These are phyloP conservation scores for Lineus longissimus DNA, from an alignment of 1,140 invertebrate genomes.

Conservation along the genomic window DNA sequence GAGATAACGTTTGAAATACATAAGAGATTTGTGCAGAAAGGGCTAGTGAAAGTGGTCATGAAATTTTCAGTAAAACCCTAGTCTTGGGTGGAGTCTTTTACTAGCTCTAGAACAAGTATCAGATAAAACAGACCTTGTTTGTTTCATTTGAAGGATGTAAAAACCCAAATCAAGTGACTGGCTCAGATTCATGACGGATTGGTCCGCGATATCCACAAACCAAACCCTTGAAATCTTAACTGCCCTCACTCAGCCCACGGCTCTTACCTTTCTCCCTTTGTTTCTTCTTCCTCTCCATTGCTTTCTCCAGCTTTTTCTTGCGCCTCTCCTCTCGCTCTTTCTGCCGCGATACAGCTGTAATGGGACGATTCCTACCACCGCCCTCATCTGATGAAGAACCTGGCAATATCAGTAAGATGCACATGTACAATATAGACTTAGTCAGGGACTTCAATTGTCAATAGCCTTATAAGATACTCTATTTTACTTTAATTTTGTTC, in stretches of 20 bases:
- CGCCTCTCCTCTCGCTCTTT: constrained; percentile 49
- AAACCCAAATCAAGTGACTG: no score
- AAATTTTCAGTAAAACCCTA: not conserved
- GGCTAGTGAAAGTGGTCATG: not conserved
- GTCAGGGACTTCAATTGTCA: not conserved
- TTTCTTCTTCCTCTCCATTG: constrained; percentile 37
- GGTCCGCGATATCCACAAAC: no score
- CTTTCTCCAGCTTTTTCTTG: constrained; percentile 43
- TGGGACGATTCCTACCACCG: constrained; percentile 29
- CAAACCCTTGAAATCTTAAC: not conserved
- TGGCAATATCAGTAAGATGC: no score
- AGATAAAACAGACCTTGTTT: no score
- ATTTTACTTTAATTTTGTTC: no score
- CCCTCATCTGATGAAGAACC: constrained; percentile 24
- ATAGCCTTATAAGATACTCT: no score
- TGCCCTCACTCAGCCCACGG: not conserved
- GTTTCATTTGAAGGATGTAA: no score
- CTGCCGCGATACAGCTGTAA: constrained; percentile 45
- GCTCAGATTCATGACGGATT: no score
- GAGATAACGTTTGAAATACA: not conserved
- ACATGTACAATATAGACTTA: not conserved
- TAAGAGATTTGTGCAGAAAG: not conserved
- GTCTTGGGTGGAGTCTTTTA: no score
- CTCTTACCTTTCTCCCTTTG: constrained; percentile 18
- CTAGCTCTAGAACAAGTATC: no score